phyloP scores from a whole-genome alignment of 1,140 invertebrate species.

The Heliothis virescens region DNA sequence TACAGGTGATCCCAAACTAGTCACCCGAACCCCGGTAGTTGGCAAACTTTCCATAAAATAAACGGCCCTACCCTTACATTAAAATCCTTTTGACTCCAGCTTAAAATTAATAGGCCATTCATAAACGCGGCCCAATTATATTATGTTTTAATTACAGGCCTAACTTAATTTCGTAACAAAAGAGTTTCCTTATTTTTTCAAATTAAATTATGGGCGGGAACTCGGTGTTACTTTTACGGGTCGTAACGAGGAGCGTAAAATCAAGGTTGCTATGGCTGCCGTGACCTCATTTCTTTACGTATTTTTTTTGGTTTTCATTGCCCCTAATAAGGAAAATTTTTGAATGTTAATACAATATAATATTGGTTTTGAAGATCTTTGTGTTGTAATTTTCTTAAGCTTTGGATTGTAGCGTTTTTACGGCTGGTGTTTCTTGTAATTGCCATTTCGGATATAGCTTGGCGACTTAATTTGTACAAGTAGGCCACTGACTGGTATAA shows the following conservation, averaged over 20 bases:
- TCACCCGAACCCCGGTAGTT: constrained; percentile 46
- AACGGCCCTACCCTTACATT: constrained; percentile 52
- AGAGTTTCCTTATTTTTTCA: constrained; percentile 50
- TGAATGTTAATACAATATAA: background rate
- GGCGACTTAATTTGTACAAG: too few relatives aligned
- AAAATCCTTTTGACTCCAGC: constrained; percentile 55
- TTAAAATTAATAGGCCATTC: constrained; percentile 52
- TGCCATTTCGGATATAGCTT: too few relatives aligned
- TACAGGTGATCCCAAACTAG: constrained; percentile 56
- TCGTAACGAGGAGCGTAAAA: constrained; percentile 26
- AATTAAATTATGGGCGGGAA: constrained; percentile 41
- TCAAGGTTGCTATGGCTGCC: constrained; percentile 40
- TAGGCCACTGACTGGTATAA: too few relatives aligned
- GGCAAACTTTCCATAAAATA: constrained; percentile 53
- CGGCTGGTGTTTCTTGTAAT: too few relatives aligned
- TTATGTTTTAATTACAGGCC: constrained; percentile 51
- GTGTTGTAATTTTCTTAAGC: background rate
- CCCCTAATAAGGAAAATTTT: constrained; percentile 8
- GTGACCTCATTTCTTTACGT: constrained; percentile 22
- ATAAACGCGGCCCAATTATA: constrained; percentile 47
- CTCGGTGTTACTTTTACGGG: constrained; percentile 42
- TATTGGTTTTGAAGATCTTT: background rate
- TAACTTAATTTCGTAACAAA: constrained; percentile 49
- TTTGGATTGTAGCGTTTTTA: background rate
- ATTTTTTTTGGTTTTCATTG: constrained; percentile 14